phyloP scores from a whole-genome alignment of 2,797 vertebrate species.

The Loriculus beryllinus region DNA sequence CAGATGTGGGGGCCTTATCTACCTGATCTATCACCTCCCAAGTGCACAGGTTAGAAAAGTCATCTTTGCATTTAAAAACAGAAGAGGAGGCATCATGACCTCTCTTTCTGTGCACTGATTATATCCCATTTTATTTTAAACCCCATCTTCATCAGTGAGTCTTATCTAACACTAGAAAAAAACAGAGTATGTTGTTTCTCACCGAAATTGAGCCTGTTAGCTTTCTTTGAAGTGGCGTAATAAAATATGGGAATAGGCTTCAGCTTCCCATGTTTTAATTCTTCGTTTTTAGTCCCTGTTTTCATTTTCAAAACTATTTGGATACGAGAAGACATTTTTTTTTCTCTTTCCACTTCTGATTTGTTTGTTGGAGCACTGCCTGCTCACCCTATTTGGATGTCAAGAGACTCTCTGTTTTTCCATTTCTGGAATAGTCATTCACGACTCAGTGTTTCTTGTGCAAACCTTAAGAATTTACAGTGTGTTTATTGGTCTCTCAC shows the following conservation, averaged over 20 bases:
- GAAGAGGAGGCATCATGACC: neutral
- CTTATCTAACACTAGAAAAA: slow-evolving; percentile 18
- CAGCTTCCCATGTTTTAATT: slow-evolving; percentile 50
- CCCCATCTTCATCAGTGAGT: neutral
- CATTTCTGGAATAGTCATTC: slow-evolving; percentile 61
- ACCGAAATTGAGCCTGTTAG: neutral
- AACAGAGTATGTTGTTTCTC: neutral
- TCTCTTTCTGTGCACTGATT: neutral
- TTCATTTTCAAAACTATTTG: slow-evolving; percentile 55
- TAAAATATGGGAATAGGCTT: slow-evolving; percentile 34
- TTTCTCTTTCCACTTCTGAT: slow-evolving; percentile 45
- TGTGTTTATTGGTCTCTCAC: slow-evolving; percentile 47
- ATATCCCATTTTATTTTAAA: slow-evolving; percentile 1
- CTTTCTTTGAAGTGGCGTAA: slow-evolving; percentile 27
- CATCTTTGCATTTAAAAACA: neutral
- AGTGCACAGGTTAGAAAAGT: neutral
- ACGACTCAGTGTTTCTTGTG: slow-evolving; percentile 38
- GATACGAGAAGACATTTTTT: slow-evolving; percentile 13
- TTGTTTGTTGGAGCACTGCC: slow-evolving; percentile 26
- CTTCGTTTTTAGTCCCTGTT: slow-evolving; percentile 56
- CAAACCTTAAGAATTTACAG: slow-evolving; percentile 52
- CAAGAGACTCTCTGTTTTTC: slow-evolving; percentile 57
- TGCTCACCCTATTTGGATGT: slow-evolving; percentile 24
- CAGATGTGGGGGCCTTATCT: neutral
- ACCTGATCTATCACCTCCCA: neutral